Conservation (phyloP, 35 echinoderm and acorn worm genomes). For the Heliocidaris erythrogramma region DNA sequence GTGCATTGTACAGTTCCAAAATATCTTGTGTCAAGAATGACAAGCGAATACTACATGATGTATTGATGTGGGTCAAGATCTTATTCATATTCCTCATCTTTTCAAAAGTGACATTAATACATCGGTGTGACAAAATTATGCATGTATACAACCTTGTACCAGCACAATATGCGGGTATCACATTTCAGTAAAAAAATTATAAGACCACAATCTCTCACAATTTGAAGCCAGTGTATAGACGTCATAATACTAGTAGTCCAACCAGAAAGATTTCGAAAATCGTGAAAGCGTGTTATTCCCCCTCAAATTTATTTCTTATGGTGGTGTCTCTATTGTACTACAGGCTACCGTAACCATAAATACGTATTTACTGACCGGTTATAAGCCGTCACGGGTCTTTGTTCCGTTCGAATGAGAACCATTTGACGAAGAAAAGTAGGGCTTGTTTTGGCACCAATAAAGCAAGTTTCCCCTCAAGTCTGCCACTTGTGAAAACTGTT, state of each 20-base stretch:
- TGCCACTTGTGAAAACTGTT: too few species aligned
- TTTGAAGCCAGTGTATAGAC: neutral
- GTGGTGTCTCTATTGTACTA: too few species aligned
- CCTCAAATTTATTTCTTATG: too few species aligned
- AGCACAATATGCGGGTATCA: neutral
- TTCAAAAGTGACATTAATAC: neutral
- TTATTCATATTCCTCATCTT: neutral
- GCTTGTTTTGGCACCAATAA: neutral
- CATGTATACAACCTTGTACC: neutral
- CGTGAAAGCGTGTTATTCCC: neutral
- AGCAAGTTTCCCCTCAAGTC: too few species aligned
- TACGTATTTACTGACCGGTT: neutral
- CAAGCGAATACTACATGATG: neutral
- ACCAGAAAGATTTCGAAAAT: neutral
- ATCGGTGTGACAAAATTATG: neutral
- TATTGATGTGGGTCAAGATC: neutral
- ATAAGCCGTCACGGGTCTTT: neutral
- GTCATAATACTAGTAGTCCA: neutral
- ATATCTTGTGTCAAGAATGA: neutral
- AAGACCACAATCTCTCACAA: neutral
- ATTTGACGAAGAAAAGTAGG: neutral
- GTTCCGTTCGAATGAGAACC: neutral
- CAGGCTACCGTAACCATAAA: neutral
- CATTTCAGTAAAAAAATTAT: neutral
- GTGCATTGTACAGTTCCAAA: conserved; percentile 21